phyloP scores from a whole-genome alignment of 2,888 invertebrate species.

The Aricia artaxerxes region DNA sequence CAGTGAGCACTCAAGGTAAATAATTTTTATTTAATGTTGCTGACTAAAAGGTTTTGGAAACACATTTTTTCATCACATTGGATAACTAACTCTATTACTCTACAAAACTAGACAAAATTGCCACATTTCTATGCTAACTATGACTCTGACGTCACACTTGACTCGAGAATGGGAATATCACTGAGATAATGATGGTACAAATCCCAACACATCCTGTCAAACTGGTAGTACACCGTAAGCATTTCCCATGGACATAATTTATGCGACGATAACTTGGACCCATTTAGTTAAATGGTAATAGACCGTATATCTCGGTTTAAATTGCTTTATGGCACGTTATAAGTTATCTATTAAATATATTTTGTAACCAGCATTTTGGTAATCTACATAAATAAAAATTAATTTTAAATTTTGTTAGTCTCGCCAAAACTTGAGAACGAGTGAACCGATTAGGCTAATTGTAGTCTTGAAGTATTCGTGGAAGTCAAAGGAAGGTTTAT shows the following conservation, averaged over 20 bases:
- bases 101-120: background rate
- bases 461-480: too few relatives aligned
- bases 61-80: background rate
- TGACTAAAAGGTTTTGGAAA: too few relatives aligned
- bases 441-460: too few relatives aligned
- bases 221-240: constrained; percentile 11
- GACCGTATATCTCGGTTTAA: background rate
- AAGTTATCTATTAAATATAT: background rate
- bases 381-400: background rate
- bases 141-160: background rate
- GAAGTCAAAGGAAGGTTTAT: too few relatives aligned
- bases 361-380: background rate
- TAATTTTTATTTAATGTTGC: too few relatives aligned
- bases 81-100: background rate
- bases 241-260: constrained; percentile 22
- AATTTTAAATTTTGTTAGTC: too few relatives aligned
- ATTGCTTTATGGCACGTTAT: constrained; percentile 13
- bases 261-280: constrained; percentile 18
- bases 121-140: background rate
- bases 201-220: constrained; percentile 6
- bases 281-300: constrained; percentile 24
- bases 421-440: too few relatives aligned
- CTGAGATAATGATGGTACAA: background rate
- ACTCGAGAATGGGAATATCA: background rate
- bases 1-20: too few relatives aligned